A percentile compares a stretch with the other conserved stretches of the same genome.
phyloP scores from a whole-genome alignment of 92 coral and sea anemone species.

The Zoanthus sociatus region DNA sequence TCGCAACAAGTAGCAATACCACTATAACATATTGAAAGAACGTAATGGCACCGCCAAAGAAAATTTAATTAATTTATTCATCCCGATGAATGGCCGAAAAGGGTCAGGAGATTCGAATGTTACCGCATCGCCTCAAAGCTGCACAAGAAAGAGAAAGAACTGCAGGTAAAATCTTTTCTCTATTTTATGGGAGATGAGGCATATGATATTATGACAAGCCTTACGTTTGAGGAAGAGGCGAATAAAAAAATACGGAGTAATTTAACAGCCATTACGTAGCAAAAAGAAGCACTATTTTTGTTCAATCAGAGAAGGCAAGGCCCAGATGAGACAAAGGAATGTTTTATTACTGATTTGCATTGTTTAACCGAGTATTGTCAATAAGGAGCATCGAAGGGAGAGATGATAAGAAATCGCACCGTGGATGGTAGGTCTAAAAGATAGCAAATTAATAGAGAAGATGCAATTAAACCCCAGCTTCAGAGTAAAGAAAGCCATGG shows the following conservation, averaged over 20 bases:
- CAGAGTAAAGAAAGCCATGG: slow-evolving; percentile 13
- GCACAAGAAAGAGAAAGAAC: slow-evolving; percentile 24
- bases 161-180: slow-evolving; percentile 47
- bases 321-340: slow-evolving; percentile 18
- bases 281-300: slow-evolving; percentile 14
- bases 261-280: background rate
- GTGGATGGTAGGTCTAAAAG: slow-evolving; percentile 25
- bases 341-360: slow-evolving; percentile 28
- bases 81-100: slow-evolving; percentile 50
- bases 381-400: slow-evolving; percentile 21
- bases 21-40: background rate
- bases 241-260: slow-evolving; percentile 27
- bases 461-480: slow-evolving; percentile 16
- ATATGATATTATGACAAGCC: slow-evolving; percentile 44
- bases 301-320: slow-evolving; percentile 15
- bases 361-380: slow-evolving; percentile 20
- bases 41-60: slow-evolving; percentile 46
- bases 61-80: slow-evolving; percentile 32
- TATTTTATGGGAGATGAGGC: slow-evolving; percentile 49
- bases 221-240: slow-evolving; percentile 38
- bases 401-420: slow-evolving; percentile 23
- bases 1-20: background rate
- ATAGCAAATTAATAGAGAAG: slow-evolving; percentile 14
- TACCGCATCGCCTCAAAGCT: slow-evolving; percentile 44
- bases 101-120: slow-evolving; percentile 49